Evolutionary conservation across 2,888 invertebrate genomes (phyloP).

Genomic region (Melieria picta): DNA sequence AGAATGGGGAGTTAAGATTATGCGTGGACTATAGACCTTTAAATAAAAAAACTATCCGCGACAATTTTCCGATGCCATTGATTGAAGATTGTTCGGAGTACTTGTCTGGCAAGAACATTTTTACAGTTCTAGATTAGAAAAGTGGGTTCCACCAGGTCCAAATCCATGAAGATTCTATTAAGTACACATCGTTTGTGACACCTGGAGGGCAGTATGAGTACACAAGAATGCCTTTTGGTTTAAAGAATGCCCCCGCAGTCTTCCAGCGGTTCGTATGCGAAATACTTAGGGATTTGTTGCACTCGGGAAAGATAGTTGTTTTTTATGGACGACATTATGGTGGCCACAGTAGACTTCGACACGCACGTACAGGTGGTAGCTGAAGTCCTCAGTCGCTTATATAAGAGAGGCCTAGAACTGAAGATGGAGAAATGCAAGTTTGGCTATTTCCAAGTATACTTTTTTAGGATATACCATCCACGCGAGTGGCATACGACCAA

Average conservation of each 20-base stretch:
- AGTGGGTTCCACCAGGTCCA: slow-evolving; percentile 31
- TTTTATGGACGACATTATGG: slow-evolving; percentile 37
- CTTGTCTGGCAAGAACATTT: slow-evolving; percentile 25
- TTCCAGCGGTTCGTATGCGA: slow-evolving; percentile 32
- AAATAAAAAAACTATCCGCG: slow-evolving; percentile 35
- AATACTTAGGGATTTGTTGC: slow-evolving; percentile 27
- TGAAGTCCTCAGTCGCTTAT: slow-evolving; percentile 23
- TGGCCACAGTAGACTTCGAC: slow-evolving; percentile 31
- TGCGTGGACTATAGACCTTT: slow-evolving; percentile 39
- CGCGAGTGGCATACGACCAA: slow-evolving; percentile 14
- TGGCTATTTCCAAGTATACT: slow-evolving; percentile 1
- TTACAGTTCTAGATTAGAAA: slow-evolving; percentile 31
- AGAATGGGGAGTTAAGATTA: slow-evolving; percentile 32
- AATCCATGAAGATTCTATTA: slow-evolving; percentile 33
- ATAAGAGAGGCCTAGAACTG: slow-evolving; percentile 16
- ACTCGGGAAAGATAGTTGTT: slow-evolving; percentile 19
- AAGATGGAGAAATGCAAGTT: slow-evolving; percentile 22
- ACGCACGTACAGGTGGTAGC: slow-evolving; percentile 16
- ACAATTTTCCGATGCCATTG: slow-evolving; percentile 37
- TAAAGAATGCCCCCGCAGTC: slow-evolving; percentile 32
- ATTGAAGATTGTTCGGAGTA: slow-evolving; percentile 35
- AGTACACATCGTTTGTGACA: slow-evolving; percentile 36
- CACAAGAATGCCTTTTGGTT: slow-evolving; percentile 28
- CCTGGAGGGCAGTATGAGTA: slow-evolving; percentile 38
- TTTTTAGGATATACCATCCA: slow-evolving; percentile 13